Conservation (phyloP, 2,888 invertebrate species). For the Eurytoma adleriae region DNA sequence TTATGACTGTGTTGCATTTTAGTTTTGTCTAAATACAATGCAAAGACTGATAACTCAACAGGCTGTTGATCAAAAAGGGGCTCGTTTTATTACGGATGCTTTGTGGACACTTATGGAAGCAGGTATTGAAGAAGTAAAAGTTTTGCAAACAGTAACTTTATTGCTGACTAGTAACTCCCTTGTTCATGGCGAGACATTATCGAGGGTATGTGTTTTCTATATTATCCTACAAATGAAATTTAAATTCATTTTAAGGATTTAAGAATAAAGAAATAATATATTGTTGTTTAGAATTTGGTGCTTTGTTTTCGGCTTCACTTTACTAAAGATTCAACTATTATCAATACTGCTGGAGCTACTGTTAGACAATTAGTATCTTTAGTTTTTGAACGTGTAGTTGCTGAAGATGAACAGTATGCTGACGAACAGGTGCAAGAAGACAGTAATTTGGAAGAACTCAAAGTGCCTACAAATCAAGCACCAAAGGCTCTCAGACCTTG, state of each 20-base stretch:
- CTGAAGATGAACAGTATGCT: slow-evolving; percentile 82
- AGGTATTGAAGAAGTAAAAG: slow-evolving; percentile 96
- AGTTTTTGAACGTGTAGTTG: slow-evolving; percentile 91
- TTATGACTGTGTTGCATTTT: slow-evolving; percentile 65
- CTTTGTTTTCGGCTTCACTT: slow-evolving; percentile 98
- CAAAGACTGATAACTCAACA: slow-evolving; percentile 95
- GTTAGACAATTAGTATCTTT: slow-evolving; percentile 95
- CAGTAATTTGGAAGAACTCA: slow-evolving; percentile 87
- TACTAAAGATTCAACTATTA: slow-evolving; percentile 94
- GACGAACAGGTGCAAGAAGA: slow-evolving; percentile 70
- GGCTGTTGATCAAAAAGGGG: slow-evolving; percentile 93
- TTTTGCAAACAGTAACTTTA: slow-evolving; percentile 96
- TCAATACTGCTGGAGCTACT: slow-evolving; percentile 98
- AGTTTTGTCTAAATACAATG: slow-evolving; percentile 95
- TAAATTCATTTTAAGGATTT: neutral
- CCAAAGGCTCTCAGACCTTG: slow-evolving; percentile 91
- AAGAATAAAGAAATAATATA: slow-evolving; percentile 8
- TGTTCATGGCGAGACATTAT: slow-evolving; percentile 95
- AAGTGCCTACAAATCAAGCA: slow-evolving; percentile 85
- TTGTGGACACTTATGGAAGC: slow-evolving; percentile 95
- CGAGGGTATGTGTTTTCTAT: slow-evolving; percentile 83
- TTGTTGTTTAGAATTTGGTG: slow-evolving; percentile 86
- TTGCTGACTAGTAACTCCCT: slow-evolving; percentile 96
- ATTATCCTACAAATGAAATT: neutral
- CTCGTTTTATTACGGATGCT: slow-evolving; percentile 94